Evolutionary conservation across 2,888 invertebrate species (phyloP).

Genomic region (Pediacus dermestoides): DNA sequence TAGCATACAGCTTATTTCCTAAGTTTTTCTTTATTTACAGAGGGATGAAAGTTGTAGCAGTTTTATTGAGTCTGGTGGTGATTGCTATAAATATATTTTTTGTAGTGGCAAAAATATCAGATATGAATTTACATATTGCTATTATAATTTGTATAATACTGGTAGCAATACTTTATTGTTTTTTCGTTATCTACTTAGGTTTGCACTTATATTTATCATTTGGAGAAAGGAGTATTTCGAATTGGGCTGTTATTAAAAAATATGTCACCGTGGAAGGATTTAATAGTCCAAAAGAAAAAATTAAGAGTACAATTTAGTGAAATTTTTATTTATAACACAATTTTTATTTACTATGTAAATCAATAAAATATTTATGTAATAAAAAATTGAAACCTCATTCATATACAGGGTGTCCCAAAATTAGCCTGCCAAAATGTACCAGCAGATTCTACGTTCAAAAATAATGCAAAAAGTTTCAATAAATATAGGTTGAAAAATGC

Average conservation of each 20-base stretch:
- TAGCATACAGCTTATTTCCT: neutral
- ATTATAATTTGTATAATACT: constrained; percentile 24
- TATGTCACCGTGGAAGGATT: constrained; percentile 31
- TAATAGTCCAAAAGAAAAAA: constrained; percentile 14
- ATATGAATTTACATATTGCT: constrained; percentile 39
- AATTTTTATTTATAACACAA: neutral
- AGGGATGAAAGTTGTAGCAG: constrained; percentile 61
- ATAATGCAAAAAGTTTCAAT: too few species aligned
- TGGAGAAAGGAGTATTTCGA: constrained; percentile 24
- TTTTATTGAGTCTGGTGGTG: constrained; percentile 62
- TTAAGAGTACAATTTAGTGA: neutral
- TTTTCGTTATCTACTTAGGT: constrained; percentile 30
- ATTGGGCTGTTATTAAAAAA: constrained; percentile 26
- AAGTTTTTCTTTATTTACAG: constrained; percentile 50
- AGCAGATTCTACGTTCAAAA: too few species aligned
- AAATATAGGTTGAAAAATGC: too few species aligned
- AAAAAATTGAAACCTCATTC: too few species aligned
- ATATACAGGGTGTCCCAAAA: too few species aligned
- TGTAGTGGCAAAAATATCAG: constrained; percentile 59
- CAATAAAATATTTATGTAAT: too few species aligned
- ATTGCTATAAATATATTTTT: constrained; percentile 77
- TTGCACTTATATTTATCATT: constrained; percentile 34
- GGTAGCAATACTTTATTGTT: constrained; percentile 25
- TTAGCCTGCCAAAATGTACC: too few species aligned
- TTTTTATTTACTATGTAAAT: constrained; percentile 7